Conservation (phyloP, 2,888 invertebrate species). For the Rhabditoides inermis region DNA sequence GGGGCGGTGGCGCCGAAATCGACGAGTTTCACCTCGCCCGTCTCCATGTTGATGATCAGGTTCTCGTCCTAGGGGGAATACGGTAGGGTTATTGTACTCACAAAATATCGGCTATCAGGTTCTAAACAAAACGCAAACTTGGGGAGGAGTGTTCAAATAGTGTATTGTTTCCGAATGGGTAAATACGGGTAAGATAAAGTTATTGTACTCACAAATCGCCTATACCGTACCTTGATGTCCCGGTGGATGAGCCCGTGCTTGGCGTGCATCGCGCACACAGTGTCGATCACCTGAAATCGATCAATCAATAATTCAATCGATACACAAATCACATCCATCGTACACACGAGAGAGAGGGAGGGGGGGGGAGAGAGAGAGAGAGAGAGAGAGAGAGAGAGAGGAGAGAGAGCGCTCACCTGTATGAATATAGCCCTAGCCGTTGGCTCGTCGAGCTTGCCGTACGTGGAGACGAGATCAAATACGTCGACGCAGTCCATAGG, state of each 20-base stretch:
- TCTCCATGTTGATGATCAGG: constrained; percentile 43
- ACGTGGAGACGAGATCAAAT: constrained; percentile 41
- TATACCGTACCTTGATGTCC: constrained; percentile 35
- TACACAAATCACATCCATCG: background rate
- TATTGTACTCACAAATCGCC: background rate
- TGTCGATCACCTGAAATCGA: constrained; percentile 28
- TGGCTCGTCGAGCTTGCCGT: constrained; percentile 42
- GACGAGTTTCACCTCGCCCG: constrained; percentile 41
- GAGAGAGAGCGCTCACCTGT: constrained; percentile 15
- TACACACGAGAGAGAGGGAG: no score
- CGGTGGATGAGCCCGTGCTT: constrained; percentile 43
- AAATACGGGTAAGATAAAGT: background rate
- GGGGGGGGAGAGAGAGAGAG: background rate
- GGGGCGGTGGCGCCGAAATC: constrained; percentile 47
- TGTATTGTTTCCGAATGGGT: background rate
- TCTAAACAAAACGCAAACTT: background rate
- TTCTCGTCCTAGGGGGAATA: constrained; percentile 41
- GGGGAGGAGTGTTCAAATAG: background rate
- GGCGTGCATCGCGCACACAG: constrained; percentile 37
- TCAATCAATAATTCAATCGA: background rate
- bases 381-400: background rate
- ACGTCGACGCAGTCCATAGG: constrained; percentile 43
- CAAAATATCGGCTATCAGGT: background rate
- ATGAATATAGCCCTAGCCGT: constrained; percentile 38
- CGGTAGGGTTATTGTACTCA: background rate